These are phyloP conservation scores for Nothoprocta pentlandii DNA, from an alignment of 2,113 vertebrate genomes.

Conservation along the genomic window DNA sequence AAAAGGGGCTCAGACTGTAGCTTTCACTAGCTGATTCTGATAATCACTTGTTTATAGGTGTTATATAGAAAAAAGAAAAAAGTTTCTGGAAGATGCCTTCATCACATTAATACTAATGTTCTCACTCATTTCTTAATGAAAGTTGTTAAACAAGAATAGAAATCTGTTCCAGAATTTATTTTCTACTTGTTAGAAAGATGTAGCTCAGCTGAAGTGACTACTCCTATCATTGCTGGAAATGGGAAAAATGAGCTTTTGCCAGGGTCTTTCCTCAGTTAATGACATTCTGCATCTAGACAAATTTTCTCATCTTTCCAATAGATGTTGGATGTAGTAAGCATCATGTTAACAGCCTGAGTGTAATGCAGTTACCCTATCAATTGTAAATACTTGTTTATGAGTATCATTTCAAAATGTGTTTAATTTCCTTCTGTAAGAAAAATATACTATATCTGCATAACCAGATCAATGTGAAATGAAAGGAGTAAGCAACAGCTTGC, in stretches of 20 bases:
- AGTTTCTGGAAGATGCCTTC: neutral
- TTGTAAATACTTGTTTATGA: conserved; percentile 46
- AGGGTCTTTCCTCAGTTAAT: neutral
- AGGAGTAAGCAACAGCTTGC: conserved; percentile 80
- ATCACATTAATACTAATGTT: neutral
- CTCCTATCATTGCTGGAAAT: neutral
- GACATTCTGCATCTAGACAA: neutral
- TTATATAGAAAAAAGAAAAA: neutral
- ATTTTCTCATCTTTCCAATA: conserved; percentile 14
- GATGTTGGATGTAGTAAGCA: conserved; percentile 9
- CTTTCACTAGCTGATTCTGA: neutral
- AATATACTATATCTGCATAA: conserved; percentile 54
- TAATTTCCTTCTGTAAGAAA: conserved; percentile 62
- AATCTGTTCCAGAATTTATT: neutral
- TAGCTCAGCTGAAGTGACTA: neutral
- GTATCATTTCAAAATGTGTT: conserved; percentile 50
- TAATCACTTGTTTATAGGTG: neutral
- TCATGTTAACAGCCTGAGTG: neutral
- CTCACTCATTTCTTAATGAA: neutral
- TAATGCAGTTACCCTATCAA: conserved; percentile 39
- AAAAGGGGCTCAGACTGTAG: neutral
- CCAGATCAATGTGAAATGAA: conserved; percentile 62
- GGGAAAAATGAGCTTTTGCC: neutral
- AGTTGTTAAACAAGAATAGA: neutral
- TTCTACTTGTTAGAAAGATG: neutral